Percentiles rank a stretch among this genome's conserved stretches.
Conservation (phyloP, 2,888 invertebrate genomes). For the Elaeidobius kamerunicus region DNA sequence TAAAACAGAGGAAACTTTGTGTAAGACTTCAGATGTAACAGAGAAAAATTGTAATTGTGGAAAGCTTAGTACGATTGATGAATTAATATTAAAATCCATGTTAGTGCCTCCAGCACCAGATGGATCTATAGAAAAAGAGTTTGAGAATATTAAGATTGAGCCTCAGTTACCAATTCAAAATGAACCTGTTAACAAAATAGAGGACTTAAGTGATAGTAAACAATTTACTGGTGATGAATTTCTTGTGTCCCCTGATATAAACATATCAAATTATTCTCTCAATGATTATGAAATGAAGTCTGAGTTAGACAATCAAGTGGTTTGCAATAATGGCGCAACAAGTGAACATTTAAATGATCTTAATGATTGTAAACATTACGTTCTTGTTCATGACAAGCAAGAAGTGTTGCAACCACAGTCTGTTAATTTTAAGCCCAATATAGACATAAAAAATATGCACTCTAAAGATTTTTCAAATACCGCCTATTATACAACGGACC, state of each 20-base stretch:
- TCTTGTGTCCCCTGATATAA: conserved; percentile 2
- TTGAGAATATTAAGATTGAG: conserved; percentile 1
- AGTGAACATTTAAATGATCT: not conserved
- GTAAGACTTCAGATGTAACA: not conserved
- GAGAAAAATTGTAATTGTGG: conserved; percentile 18
- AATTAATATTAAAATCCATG: conserved; percentile 16
- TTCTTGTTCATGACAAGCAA: not conserved
- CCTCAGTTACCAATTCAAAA: not conserved
- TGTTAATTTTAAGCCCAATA: not conserved
- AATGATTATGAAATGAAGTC: conserved; percentile 8
- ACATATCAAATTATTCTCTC: not conserved
- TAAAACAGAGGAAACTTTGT: conserved; percentile 9
- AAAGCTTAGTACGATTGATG: conserved; percentile 12
- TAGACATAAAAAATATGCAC: not conserved
- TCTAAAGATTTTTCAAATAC: conserved; percentile 1
- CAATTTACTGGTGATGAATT: conserved; percentile 12
- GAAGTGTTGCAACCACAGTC: not conserved
- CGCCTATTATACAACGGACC: not conserved
- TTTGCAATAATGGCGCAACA: not conserved
- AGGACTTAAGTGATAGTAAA: not conserved
- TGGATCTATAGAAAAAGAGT: conserved; percentile 4
- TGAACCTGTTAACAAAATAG: not conserved
- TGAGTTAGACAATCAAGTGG: not conserved
- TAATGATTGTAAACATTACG: not conserved
- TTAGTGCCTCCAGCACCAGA: conserved; percentile 11